Base-by-base conservation (phyloP, 2,113 vertebrate species). In the Chloropsis cyanopogon region DNA sequence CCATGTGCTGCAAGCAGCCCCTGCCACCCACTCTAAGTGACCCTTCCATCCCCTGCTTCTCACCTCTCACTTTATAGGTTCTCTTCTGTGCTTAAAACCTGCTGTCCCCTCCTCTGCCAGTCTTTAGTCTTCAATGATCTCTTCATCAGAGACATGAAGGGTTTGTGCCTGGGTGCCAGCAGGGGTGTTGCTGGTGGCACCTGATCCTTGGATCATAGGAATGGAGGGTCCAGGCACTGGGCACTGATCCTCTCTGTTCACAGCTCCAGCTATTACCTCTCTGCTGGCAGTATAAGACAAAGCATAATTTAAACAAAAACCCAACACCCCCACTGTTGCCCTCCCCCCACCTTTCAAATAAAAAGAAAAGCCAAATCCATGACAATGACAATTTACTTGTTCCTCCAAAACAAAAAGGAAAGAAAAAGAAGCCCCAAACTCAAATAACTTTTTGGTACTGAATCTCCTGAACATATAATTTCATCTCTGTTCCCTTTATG, bases 331-430 rank as follows among this genome's bases (percentile, higher is more conserved):
- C 4, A 5, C 35, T 57, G 18, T 46, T 1, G 4, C 4, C 2
- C 10, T 3, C 10, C 0, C 4, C 3, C 7, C 5, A 17, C 23
- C 12, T 42, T 31, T 54, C 29, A 39, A 19, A 35, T 29, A 20
- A 42, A 64, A 63, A 35, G 53, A 35, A 31, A 25, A 59, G 8
- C 3, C 24, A 29, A 59, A 17, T 4, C 8, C 11, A 25, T 28
- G 17, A 41, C 1, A n/a, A n/a, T n/a, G n/a, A n/a, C n/a, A n/a
- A 2, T 9, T 75, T 29, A n/a, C 7, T 3, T 14, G 1, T 14
- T 42, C 8, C 11, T 29, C 17, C 18, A 9, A 71, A 60, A 66
- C 11, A 49, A 33, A 57, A 72, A 77, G 61, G 6, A 52, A 68
- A 9, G 18, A 25, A 39, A 66, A 61, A 84, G 12, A 75, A 39